Conservation (phyloP, 2,113 vertebrate species). For the Phrynosoma platyrhinos region DNA sequence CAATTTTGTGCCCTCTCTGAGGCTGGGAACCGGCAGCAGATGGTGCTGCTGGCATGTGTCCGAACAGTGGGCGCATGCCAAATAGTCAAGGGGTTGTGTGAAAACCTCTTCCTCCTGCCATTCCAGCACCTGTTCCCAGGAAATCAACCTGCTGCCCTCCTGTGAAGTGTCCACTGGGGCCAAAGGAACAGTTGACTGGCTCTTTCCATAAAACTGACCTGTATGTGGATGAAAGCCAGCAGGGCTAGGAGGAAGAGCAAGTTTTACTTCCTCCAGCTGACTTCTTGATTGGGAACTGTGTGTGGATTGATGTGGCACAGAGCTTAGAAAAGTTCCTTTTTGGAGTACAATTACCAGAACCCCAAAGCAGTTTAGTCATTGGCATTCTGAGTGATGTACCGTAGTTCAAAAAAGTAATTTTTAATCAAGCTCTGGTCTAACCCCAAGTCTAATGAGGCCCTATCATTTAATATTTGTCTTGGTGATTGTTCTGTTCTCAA, state of each 20-base stretch:
- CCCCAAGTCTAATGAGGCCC: too few relatives aligned
- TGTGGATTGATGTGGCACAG: neutral
- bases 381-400: too few relatives aligned
- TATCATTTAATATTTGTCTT: neutral
- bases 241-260: neutral
- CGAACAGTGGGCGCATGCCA: constrained; percentile 2
- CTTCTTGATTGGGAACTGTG: neutral
- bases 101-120: constrained; percentile 22
- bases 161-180: neutral
- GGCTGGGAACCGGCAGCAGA: constrained; percentile 13
- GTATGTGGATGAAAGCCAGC: neutral
- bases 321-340: too few relatives aligned
- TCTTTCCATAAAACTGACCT: neutral
- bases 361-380: too few relatives aligned
- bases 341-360: too few relatives aligned
- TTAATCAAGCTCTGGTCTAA: neutral
- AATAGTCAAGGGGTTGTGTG: neutral
- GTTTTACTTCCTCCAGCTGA: neutral
- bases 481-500: neutral
- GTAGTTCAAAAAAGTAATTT: too few relatives aligned
- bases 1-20: neutral
- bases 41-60: constrained; percentile 18
- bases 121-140: constrained; percentile 37
- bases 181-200: neutral
- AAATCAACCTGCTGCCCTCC: constrained; percentile 15